phyloP scores from a whole-genome alignment of 2,113 vertebrate species.

The Rhynchopsitta pachyrhyncha region DNA sequence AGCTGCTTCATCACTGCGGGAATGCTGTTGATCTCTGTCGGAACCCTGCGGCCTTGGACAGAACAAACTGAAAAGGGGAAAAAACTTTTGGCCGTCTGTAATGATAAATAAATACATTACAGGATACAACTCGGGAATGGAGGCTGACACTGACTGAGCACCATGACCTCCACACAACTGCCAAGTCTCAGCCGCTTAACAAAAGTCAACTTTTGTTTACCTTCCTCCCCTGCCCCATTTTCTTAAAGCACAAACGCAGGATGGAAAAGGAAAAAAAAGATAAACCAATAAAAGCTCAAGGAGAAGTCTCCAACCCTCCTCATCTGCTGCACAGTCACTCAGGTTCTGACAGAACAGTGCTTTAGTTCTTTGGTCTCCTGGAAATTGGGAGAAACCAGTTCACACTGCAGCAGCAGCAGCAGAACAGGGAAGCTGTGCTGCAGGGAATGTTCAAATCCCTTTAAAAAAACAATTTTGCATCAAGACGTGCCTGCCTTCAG shows the following conservation, averaged over 20 bases:
- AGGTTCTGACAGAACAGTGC: neutral
- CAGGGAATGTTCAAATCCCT: neutral
- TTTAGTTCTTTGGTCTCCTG: constrained; percentile 36
- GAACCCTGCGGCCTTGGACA: constrained; percentile 81
- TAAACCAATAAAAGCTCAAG: neutral
- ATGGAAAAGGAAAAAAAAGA: neutral
- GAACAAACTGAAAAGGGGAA: constrained; percentile 73
- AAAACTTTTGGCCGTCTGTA: constrained; percentile 56
- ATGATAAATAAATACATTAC: constrained; percentile 85
- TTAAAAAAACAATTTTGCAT: neutral
- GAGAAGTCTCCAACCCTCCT: neutral
- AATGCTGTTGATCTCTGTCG: constrained; percentile 81
- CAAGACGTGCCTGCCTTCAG: neutral
- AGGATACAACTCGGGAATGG: constrained; percentile 73
- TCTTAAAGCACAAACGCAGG: constrained; percentile 56
- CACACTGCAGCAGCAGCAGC: neutral
- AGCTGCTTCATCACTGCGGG: constrained; percentile 80
- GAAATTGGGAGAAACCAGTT: neutral
- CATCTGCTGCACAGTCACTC: constrained; percentile 32
- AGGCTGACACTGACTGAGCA: constrained; percentile 72
- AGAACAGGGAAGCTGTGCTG: neutral
- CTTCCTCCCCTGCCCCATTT: constrained; percentile 1
- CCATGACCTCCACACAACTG: constrained; percentile 74
- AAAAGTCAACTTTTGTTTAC: constrained; percentile 71
- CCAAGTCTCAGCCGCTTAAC: constrained; percentile 58